Percentiles rank a stretch among this genome's conserved stretches.
Conservation (phyloP, 37 sponge, comb jelly and placozoan genomes). For the Crambe crambe region DNA sequence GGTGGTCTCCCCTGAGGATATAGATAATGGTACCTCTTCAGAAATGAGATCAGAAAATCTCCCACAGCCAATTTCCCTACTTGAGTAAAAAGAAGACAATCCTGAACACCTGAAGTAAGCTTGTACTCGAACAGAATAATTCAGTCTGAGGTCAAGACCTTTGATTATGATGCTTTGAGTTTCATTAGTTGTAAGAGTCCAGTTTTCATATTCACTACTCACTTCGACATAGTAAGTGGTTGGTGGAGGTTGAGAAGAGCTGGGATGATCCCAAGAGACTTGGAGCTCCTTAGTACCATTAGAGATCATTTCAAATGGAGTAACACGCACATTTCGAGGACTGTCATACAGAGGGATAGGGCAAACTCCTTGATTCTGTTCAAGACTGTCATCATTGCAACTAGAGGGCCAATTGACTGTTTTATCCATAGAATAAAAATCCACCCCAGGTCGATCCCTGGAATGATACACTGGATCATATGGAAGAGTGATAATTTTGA, state of each 20-base stretch:
- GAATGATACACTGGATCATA: no score
- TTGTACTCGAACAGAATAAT: neutral
- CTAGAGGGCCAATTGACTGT: neutral
- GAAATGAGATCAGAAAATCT: neutral
- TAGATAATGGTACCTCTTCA: neutral
- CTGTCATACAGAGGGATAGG: neutral
- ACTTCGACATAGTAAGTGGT: neutral
- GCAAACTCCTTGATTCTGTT: neutral
- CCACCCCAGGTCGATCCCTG: neutral
- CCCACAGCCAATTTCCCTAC: neutral
- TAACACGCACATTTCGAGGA: neutral
- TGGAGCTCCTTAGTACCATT: neutral
- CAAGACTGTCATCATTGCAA: neutral
- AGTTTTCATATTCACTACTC: neutral
- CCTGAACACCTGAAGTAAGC: neutral
- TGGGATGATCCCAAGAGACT: neutral
- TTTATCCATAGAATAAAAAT: neutral
- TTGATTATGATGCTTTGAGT: neutral
- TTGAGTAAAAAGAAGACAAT: neutral
- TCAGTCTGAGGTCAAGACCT: neutral
- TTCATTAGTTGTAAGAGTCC: neutral
- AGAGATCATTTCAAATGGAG: neutral
- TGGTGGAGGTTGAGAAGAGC: neutral
- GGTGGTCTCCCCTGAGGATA: neutral
- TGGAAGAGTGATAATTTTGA: neutral